phyloP scores from a whole-genome alignment of 2,888 invertebrate species.

The Tachina grossa region DNA sequence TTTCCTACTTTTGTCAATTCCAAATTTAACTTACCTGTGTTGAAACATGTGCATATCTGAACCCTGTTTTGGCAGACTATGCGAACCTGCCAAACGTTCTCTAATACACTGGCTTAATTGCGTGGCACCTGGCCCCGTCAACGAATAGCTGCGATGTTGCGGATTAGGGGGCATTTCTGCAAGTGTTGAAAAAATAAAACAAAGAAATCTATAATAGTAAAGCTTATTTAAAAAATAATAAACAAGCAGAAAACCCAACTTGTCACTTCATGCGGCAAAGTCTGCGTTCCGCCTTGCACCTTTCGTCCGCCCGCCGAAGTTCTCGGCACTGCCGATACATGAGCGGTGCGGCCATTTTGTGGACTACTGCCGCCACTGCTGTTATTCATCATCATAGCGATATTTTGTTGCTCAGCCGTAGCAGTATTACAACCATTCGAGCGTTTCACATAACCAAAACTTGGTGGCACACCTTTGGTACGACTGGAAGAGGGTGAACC shows the following conservation, averaged over 20 bases:
- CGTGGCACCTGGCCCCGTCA: slow-evolving; percentile 92
- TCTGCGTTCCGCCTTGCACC: slow-evolving; percentile 95
- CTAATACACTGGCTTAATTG: slow-evolving; percentile 94
- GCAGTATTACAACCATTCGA: slow-evolving; percentile 86
- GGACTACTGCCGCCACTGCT: slow-evolving; percentile 72
- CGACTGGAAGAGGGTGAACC: slow-evolving; percentile 82
- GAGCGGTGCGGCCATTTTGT: slow-evolving; percentile 86
- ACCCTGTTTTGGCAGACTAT: slow-evolving; percentile 91
- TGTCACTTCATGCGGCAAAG: slow-evolving; percentile 89
- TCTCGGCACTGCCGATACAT: slow-evolving; percentile 92
- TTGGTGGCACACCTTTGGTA: slow-evolving; percentile 91
- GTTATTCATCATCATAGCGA: slow-evolving; percentile 78
- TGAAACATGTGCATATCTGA: slow-evolving; percentile 86
- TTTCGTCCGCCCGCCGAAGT: slow-evolving; percentile 89
- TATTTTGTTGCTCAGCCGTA: slow-evolving; percentile 81
- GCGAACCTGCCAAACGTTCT: slow-evolving; percentile 92
- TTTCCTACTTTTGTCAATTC: no score
- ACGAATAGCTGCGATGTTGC: slow-evolving; percentile 92
- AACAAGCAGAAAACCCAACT: slow-evolving; percentile 83
- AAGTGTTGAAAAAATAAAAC: slow-evolving; percentile 10
- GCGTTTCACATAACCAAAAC: slow-evolving; percentile 93
- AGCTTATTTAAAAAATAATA: neutral
- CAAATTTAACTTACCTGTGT: slow-evolving; percentile 83
- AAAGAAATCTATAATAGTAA: neutral
- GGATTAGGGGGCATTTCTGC: slow-evolving; percentile 86